Evolutionary conservation across 2,113 vertebrate genomes (phyloP), one percentile per base, ranked within the genome.

Genomic region (Caretta caretta): DNA sequence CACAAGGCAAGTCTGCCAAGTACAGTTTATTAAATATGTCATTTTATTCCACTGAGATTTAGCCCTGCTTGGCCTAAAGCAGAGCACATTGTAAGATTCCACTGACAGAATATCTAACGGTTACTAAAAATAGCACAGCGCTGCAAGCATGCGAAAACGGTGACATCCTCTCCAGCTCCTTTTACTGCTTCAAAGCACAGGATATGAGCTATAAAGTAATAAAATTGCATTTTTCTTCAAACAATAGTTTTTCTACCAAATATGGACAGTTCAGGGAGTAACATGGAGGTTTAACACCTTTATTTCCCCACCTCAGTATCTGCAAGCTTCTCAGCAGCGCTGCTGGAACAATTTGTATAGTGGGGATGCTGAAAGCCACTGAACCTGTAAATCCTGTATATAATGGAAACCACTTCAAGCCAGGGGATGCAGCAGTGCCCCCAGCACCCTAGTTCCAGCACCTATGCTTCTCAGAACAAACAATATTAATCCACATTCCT

Each of bases 61-160:
- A 38, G 56, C 20, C 56, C 75, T 14, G 5, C 65, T 53, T 59
- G 42, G 59, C 86, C n/a, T 10, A 69, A 62, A 88, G 5, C 16
- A 51, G 35, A 27, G n/a, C 46, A 3, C 35, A 27, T 22, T 6
- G 56, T 29, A 5, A 19, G 72, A n/a, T 3, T 80, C 49, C 35
- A 50, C 82, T 79, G 82, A 62, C 42, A 72, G 53, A 29, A 24
- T 65, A 83, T 42, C 42, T 80, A 29, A 10, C 10, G 5, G 79
- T 46, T 86, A 79, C 84, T 90, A 85, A 95, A 93, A 72, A 90
- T 19, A 72, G 5, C 17, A 6, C 6, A n/a, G 19, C 84, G 12
- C 14, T 29, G 9, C 14, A 22, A 27, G 35, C 12, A 5, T 4
- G 2, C 1, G 10, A 11, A 4, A 31, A 50, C 65, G 20, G 4